Base-by-base conservation (phyloP, 2,888 invertebrate species). In the Cantharis nigra region DNA sequence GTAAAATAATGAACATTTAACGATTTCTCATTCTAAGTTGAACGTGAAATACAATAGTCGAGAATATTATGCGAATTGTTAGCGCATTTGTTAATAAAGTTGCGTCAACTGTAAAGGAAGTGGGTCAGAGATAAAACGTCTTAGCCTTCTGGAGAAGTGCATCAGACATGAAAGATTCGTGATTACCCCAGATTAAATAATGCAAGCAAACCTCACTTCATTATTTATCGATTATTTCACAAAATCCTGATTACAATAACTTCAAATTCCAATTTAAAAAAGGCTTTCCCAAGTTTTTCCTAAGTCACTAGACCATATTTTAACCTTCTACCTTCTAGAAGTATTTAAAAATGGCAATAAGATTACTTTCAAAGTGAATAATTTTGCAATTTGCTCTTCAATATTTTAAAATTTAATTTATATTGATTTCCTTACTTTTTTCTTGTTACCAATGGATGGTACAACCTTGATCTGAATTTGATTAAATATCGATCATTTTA, bases 131-230 rank as follows among this genome's bases (percentile, higher is more conserved):
- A 77, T 74, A 77, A 74, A 77, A 33, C 71, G 70, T 65, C 62
- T 69, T 70, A 71, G 74, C 77, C 77, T 77, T 77, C 77, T 71
- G 73, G 65, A 74, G 77, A 77, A 77, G 71, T 74, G 77, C 77
- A 77, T 74, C 73, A 69, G 74, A 73, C 77, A 71, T 77, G 73
- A 77, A 76, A 77, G 70, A 73, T 74, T 77, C 77, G 77, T 77
- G 77, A 77, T 74, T 77, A 77, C 33, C 72, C 72, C 67, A 77
- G 72, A 69, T 77, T 76, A 72, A 76, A 76, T 72, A 70, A 69
- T 30, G 63, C 30, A 13, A 70, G 13, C 18, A 23, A 26, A 26
- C 26, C 20, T 9, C 65, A 67, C 26, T 67, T 23, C 20, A 67
- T 23, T 67, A 20, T 20, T 64, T 67, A 26, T 67, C 26, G 20